These are phyloP conservation scores for Incurvaria masculella DNA, from an alignment of 2,888 invertebrate genomes.

Conservation along the genomic window DNA sequence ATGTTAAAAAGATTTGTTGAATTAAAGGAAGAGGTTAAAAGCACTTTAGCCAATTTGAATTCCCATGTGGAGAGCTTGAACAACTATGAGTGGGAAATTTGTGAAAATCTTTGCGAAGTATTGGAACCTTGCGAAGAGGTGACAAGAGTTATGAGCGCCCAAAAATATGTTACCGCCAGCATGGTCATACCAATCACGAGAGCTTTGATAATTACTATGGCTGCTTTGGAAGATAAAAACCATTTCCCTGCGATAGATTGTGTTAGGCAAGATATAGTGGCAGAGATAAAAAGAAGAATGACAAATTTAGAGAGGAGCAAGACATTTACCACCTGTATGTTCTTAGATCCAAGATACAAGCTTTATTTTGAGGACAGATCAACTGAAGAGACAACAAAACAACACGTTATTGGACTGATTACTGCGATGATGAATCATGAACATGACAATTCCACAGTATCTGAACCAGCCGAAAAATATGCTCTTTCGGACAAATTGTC, in stretches of 20 bases:
- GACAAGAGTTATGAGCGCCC: conserved; percentile 13
- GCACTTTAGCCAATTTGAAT: neutral
- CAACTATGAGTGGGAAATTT: conserved; percentile 1
- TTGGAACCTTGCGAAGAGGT: conserved; percentile 11
- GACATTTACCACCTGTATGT: conserved; percentile 11
- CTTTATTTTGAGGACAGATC: conserved; percentile 11
- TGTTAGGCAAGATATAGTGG: conserved; percentile 9
- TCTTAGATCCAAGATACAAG: conserved; percentile 13
- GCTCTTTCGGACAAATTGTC: too few relatives aligned
- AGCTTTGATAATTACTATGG: neutral
- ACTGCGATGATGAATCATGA: too few relatives aligned
- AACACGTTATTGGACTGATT: conserved; percentile 1
- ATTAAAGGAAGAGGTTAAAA: neutral
- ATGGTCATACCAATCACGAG: conserved; percentile 11
- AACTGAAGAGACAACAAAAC: conserved; percentile 9
- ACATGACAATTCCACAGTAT: too few relatives aligned
- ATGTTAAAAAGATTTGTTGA: neutral
- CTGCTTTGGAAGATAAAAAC: neutral
- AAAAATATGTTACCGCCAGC: conserved; percentile 13
- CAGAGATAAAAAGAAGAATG: conserved; percentile 10
- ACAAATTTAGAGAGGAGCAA: conserved; percentile 9
- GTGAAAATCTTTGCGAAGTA: neutral
- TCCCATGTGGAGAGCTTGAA: neutral
- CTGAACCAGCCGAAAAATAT: too few relatives aligned
- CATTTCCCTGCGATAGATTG: neutral